Evolutionary conservation across 1,140 invertebrate genomes (phyloP).

Genomic region (Hyphantria cunea): DNA sequence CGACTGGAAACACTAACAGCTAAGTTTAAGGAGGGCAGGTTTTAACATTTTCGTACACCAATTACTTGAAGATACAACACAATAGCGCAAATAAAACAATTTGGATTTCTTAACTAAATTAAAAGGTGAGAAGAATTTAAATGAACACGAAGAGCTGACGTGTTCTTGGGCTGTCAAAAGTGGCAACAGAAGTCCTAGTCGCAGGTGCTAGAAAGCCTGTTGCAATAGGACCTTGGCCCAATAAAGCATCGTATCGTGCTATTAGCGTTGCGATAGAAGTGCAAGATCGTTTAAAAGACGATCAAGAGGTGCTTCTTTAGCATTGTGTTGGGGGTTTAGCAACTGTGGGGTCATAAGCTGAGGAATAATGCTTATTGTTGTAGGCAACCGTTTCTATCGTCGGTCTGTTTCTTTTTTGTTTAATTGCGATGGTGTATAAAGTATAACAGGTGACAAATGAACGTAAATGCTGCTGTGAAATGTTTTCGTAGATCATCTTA

Average conservation of each 20-base stretch:
- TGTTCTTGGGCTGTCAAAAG: slow-evolving; percentile 48
- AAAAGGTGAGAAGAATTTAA: slow-evolving; percentile 73
- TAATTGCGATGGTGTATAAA: slow-evolving; percentile 57
- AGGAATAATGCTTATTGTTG: slow-evolving; percentile 60
- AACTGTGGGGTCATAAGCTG: slow-evolving; percentile 57
- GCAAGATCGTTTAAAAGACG: slow-evolving; percentile 77
- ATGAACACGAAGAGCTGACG: slow-evolving; percentile 50
- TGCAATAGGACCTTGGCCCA: slow-evolving; percentile 68
- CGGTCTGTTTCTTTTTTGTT: slow-evolving; percentile 61
- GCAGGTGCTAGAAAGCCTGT: slow-evolving; percentile 74
- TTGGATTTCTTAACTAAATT: slow-evolving; percentile 55
- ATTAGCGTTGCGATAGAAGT: slow-evolving; percentile 64
- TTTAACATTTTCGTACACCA: slow-evolving; percentile 9
- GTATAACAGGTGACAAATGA: slow-evolving; percentile 34
- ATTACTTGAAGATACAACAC: slow-evolving; percentile 34
- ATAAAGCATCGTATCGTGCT: slow-evolving; percentile 65
- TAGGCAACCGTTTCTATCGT: slow-evolving; percentile 56
- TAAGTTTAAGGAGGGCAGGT: too few species aligned
- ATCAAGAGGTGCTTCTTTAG: slow-evolving; percentile 66
- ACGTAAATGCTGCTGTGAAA: slow-evolving; percentile 20
- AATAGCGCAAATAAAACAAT: slow-evolving; percentile 52
- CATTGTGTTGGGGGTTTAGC: slow-evolving; percentile 60
- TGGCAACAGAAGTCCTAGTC: slow-evolving; percentile 49
- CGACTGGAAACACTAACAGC: too few species aligned
- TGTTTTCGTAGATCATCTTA: slow-evolving; percentile 51